phyloP scores from a whole-genome alignment of 2,797 vertebrate species.

The Channallabes apus region DNA sequence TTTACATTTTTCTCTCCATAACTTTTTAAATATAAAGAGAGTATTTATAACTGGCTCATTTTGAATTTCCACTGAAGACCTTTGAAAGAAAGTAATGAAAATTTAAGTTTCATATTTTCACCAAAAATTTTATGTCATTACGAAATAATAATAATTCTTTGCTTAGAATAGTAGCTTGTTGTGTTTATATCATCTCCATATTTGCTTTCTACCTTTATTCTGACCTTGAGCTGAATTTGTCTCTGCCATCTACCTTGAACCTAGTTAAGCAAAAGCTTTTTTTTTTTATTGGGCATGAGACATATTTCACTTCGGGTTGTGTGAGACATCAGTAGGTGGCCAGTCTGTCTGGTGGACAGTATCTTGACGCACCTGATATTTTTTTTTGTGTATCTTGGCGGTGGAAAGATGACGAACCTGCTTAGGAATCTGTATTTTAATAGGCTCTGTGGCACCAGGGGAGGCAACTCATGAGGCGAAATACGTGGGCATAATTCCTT shows the following conservation, averaged over 20 bases:
- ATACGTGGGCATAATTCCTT: constrained; percentile 20
- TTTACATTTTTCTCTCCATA: neutral
- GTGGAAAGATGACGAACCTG: constrained; percentile 42
- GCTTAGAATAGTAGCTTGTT: neutral
- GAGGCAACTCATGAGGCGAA: constrained; percentile 29
- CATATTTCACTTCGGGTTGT: constrained; percentile 37
- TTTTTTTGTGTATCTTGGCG: constrained; percentile 50
- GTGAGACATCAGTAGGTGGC: constrained; percentile 41
- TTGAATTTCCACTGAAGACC: neutral
- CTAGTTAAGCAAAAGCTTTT: constrained; percentile 44
- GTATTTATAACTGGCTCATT: constrained; percentile 19
- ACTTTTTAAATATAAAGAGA: constrained; percentile 4
- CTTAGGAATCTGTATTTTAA: constrained; percentile 56
- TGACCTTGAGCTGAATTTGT: constrained; percentile 36
- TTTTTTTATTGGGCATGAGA: constrained; percentile 38
- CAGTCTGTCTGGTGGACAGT: constrained; percentile 70
- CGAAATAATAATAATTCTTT: neutral
- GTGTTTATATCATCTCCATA: constrained; percentile 4
- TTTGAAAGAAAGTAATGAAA: no score
- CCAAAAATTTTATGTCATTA: neutral
- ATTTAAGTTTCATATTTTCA: neutral
- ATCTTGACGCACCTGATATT: constrained; percentile 48
- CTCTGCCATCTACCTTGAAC: constrained; percentile 36
- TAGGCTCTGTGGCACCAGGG: constrained; percentile 43
- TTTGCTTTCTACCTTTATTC: constrained; percentile 17